Conservation (phyloP, 1,140 invertebrate species). For the Drosophila tani region DNA sequence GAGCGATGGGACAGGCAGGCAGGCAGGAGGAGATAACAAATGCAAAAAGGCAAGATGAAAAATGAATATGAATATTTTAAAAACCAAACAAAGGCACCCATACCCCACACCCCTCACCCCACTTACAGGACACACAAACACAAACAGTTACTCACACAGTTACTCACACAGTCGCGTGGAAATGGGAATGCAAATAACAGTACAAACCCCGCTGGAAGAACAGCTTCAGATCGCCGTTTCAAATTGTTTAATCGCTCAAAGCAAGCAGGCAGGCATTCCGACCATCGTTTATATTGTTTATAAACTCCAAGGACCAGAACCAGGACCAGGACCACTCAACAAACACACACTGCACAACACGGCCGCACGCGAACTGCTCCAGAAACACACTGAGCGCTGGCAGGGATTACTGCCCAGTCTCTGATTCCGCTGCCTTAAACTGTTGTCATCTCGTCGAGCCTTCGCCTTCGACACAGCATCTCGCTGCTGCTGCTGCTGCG, state of each 20-base stretch:
- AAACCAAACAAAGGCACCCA: slow-evolving; percentile 39
- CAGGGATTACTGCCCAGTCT: slow-evolving; percentile 27
- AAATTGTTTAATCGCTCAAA: not conserved
- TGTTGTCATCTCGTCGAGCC: slow-evolving; percentile 50
- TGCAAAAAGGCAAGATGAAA: slow-evolving; percentile 25
- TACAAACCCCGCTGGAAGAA: not conserved
- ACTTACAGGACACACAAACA: not conserved
- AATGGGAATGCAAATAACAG: slow-evolving; percentile 8
- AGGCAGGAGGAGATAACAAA: slow-evolving; percentile 23
- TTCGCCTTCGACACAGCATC: slow-evolving; percentile 40
- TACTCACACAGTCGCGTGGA: not conserved
- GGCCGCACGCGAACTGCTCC: slow-evolving; percentile 68
- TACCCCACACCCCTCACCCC: not conserved
- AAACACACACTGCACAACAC: slow-evolving; percentile 23
- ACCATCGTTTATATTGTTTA: slow-evolving; percentile 31
- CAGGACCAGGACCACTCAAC: slow-evolving; percentile 20
- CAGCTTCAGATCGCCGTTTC: slow-evolving; percentile 3
- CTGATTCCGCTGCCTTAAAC: slow-evolving; percentile 32
- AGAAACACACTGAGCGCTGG: slow-evolving; percentile 60
- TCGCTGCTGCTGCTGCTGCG: slow-evolving; percentile 12
- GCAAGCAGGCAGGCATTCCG: not conserved
- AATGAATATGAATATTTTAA: slow-evolving; percentile 54
- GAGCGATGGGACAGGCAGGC: not conserved
- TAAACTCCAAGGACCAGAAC: slow-evolving; percentile 19
- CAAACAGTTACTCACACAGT: not conserved